Conservation (phyloP, 1,140 invertebrate species). For the Bombus waltoni region DNA sequence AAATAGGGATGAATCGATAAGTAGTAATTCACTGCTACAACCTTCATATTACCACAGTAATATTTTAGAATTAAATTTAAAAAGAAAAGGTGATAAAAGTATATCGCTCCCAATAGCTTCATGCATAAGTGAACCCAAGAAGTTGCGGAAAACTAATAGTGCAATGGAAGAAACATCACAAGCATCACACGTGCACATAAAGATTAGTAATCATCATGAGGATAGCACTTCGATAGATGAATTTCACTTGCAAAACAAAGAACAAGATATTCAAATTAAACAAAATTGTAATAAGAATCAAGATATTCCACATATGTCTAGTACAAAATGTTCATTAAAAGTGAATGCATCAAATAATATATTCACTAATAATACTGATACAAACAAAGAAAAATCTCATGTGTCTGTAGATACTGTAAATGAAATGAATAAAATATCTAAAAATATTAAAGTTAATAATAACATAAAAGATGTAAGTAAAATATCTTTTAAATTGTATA, state of each 20-base stretch:
- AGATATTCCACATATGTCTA: not conserved
- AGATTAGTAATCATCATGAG: not conserved
- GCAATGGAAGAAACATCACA: not conserved
- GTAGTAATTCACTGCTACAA: not conserved
- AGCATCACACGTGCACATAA: too few relatives aligned
- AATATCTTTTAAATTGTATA: not conserved
- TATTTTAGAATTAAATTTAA: not conserved
- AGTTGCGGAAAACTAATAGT: not conserved
- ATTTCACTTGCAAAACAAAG: not conserved
- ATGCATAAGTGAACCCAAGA: constrained; percentile 8
- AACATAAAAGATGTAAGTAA: constrained; percentile 28
- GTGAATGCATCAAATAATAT: not conserved
- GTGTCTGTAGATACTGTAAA: not conserved
- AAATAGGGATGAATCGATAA: not conserved
- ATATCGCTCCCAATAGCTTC: not conserved
- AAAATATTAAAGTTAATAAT: not conserved
- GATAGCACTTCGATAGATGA: not conserved
- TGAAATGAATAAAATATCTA: not conserved
- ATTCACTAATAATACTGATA: not conserved
- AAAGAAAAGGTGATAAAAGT: constrained; percentile 31
- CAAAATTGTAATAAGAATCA: not conserved
- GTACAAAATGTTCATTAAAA: not conserved
- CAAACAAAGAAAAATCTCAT: not conserved
- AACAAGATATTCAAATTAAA: not conserved
- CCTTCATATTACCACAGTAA: not conserved